Base-by-base conservation (phyloP, 1,140 invertebrate species). In the Cryptotermes secundus region DNA sequence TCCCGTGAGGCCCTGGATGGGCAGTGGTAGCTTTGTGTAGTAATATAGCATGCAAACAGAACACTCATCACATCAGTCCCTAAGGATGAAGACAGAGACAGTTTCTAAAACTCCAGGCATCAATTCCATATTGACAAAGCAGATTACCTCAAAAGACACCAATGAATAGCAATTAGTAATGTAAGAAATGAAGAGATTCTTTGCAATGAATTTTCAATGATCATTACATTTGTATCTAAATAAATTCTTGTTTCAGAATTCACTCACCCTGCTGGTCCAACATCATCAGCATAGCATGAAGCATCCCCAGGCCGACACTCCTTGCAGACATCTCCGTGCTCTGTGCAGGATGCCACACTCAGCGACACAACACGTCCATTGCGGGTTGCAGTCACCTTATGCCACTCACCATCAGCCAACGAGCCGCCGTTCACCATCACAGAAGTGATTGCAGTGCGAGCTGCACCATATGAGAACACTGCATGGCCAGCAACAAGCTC, bases 331-430 rank as follows among this genome's bases (percentile, higher is more conserved):
- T 97, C 96, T 0, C 96, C 96, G 89, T 96, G 95, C 86, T 97
- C 95, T 22, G 93, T 93, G 87, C 96, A 97, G 34, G 92, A 90
- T 6, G 95, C 93, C 7, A 98, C 93, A 86, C 95, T 97, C 31
- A 98, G 88, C 3, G 96, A 97, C 80, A 96, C 94, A 0, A 97
- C 95, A 85, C 96, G 91, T 79, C 96, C 95, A 88, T 97, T 97
- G 87, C 97, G 93, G 0, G 96, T 97, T 0, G 97, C 97, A 6
- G 96, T 97, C 10, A 99, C 93, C 88, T 97, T 96, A 87, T 97
- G 94, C 97, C 97, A 99, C 84, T 93, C 93, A 19, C 97, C 97
- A 89, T 98, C 95, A 1, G 96, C 93, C 2, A 99, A 91, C 85
- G 93, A 93, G 85, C 91, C 90, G 1, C 88, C 89, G 42, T 91